A percentile compares a stretch with the other conserved stretches of the same genome.
phyloP scores from a whole-genome alignment of 2,888 invertebrate genomes.

The Melinaea marsaeus region DNA sequence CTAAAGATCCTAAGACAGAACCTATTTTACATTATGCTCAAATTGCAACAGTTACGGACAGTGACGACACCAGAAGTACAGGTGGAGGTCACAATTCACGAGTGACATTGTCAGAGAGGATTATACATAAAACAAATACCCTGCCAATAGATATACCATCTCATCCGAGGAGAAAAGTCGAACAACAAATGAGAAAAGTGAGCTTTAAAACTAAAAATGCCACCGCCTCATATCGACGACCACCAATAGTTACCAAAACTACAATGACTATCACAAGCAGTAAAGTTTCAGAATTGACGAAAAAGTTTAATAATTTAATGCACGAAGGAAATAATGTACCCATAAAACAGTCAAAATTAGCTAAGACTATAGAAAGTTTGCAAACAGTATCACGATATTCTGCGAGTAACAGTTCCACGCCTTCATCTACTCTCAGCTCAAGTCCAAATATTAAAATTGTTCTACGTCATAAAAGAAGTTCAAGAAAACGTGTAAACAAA shows the following conservation, averaged over 20 bases:
- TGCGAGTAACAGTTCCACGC: constrained; percentile 66
- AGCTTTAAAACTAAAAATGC: constrained; percentile 80
- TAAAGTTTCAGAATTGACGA: constrained; percentile 82
- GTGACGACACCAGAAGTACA: constrained; percentile 69
- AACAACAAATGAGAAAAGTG: constrained; percentile 73
- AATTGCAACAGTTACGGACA: constrained; percentile 62
- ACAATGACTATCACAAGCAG: constrained; percentile 73
- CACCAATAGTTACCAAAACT: constrained; percentile 63
- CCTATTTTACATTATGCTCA: constrained; percentile 64
- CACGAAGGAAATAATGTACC: constrained; percentile 58
- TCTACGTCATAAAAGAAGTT: constrained; percentile 61
- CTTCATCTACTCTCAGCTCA: constrained; percentile 66
- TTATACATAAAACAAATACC: constrained; percentile 41
- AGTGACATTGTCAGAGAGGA: constrained; percentile 33
- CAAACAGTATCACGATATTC: constrained; percentile 52
- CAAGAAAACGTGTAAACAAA: constrained; percentile 69
- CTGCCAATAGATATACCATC: constrained; percentile 41
- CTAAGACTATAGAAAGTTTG: constrained; percentile 71
- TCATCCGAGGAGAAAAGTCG: constrained; percentile 52
- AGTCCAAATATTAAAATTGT: constrained; percentile 74
- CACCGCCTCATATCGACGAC: constrained; percentile 64
- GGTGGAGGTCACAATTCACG: constrained; percentile 56
- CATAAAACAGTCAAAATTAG: constrained; percentile 76
- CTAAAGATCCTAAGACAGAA: constrained; percentile 39
- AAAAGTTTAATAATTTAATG: constrained; percentile 83